These are phyloP conservation scores for Ondatra zibethicus DNA, from an alignment of 2,113 vertebrate species.

Conservation along the genomic window DNA sequence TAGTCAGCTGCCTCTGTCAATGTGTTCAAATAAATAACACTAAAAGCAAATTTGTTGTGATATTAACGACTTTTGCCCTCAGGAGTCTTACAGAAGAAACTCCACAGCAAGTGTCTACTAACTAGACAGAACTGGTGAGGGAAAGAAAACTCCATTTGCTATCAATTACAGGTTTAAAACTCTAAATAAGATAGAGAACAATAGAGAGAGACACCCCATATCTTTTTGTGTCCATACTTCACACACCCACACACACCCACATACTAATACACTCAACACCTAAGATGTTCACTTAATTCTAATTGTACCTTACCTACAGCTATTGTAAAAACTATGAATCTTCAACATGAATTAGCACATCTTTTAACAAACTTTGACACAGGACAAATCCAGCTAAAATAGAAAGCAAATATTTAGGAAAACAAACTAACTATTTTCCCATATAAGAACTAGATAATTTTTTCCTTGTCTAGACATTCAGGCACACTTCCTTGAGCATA, in stretches of 20 bases:
- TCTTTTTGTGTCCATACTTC: not conserved
- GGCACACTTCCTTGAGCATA: not conserved
- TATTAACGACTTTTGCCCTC: not conserved
- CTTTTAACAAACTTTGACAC: not conserved
- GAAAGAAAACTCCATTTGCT: conserved; percentile 65
- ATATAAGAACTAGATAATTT: not conserved
- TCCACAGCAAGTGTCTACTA: not conserved
- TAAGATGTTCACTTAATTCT: not conserved
- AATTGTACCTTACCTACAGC: not conserved
- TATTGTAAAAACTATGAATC: not conserved
- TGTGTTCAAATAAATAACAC: conserved; percentile 6
- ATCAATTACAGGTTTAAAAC: conserved; percentile 63
- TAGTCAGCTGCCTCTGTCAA: not conserved
- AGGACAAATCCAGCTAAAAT: not conserved
- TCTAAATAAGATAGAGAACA: not conserved
- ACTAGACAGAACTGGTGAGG: not conserved
- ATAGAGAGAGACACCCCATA: not conserved
- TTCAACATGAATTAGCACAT: not conserved
- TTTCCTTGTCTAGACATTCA: not conserved
- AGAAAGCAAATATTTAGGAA: not conserved
- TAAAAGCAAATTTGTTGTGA: not conserved
- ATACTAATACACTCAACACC: accelerated
- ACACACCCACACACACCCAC: not conserved
- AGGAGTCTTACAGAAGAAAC: not conserved
- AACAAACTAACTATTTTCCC: not conserved